Evolutionary conservation across 2,888 invertebrate genomes (phyloP).

Genomic region (Platycheirus albimanus): DNA sequence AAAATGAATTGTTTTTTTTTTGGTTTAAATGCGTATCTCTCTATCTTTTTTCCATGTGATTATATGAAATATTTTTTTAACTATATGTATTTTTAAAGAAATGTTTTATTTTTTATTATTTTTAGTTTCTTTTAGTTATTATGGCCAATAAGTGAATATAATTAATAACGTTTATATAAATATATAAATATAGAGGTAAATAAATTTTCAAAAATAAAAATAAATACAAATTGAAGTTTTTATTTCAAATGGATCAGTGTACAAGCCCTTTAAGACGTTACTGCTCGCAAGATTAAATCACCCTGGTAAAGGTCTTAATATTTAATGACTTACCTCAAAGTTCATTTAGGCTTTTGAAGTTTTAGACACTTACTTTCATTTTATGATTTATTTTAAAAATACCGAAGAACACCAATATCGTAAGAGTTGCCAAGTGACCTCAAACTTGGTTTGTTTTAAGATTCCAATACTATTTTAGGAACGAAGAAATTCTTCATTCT

Average conservation of each 20-base stretch:
- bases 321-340: too few species aligned
- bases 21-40: conserved; percentile 23
- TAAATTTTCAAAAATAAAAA: conserved; percentile 72
- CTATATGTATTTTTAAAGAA: conserved; percentile 47
- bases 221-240: conserved; percentile 14
- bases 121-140: conserved; percentile 68
- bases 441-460: too few species aligned
- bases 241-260: neutral
- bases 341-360: too few species aligned
- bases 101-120: conserved; percentile 54
- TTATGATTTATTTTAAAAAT: too few species aligned
- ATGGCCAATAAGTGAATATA: conserved; percentile 73
- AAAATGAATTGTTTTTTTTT: conserved; percentile 40
- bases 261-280: too few species aligned
- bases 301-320: too few species aligned
- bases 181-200: conserved; percentile 72
- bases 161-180: conserved; percentile 73
- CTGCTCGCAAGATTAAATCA: too few species aligned
- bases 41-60: conserved; percentile 68
- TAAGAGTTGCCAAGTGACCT: too few species aligned
- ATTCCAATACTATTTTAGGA: too few species aligned
- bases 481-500: too few species aligned
- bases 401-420: too few species aligned
- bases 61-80: conserved; percentile 63
- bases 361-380: too few species aligned